A percentile compares a stretch with the other conserved stretches of the same genome.
phyloP scores from a whole-genome alignment of 2,113 vertebrate species.

The Pseudorectes ferrugineus region DNA sequence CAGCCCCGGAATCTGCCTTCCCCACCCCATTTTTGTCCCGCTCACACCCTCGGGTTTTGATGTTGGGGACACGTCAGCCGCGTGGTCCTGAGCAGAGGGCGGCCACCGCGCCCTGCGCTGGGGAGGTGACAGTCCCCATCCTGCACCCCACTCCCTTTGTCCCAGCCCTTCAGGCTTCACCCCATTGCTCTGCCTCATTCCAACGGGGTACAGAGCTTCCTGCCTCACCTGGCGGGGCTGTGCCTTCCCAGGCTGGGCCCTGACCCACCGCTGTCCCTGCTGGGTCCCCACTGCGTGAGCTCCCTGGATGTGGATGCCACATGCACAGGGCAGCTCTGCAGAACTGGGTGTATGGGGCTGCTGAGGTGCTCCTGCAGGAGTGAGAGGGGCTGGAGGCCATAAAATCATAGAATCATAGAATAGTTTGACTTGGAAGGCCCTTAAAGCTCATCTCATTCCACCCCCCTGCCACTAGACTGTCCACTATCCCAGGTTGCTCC shows the following conservation, averaged over 20 bases:
- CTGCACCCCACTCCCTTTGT: background rate
- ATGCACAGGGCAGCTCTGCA: rapidly evolving
- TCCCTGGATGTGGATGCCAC: background rate
- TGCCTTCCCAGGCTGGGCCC: background rate
- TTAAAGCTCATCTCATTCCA: background rate
- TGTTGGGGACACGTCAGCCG: background rate
- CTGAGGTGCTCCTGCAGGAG: background rate
- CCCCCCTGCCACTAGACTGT: background rate
- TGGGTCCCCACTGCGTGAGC: rapidly evolving
- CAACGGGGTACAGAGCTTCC: background rate
- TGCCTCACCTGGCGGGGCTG: background rate
- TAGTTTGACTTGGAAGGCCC: background rate
- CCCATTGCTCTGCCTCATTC: background rate
- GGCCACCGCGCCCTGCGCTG: background rate
- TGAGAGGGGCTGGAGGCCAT: too few species aligned
- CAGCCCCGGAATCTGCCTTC: background rate
- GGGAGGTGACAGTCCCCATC: background rate
- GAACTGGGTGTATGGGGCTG: rapidly evolving
- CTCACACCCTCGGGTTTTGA: background rate
- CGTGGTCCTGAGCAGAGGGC: rapidly evolving
- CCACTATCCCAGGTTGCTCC: background rate
- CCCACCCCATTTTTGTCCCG: background rate
- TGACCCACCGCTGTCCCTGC: rapidly evolving
- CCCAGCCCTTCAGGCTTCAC: background rate
- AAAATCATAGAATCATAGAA: background rate